phyloP scores from a whole-genome alignment of 2,113 vertebrate species.

The Xenopus tropicalis region DNA sequence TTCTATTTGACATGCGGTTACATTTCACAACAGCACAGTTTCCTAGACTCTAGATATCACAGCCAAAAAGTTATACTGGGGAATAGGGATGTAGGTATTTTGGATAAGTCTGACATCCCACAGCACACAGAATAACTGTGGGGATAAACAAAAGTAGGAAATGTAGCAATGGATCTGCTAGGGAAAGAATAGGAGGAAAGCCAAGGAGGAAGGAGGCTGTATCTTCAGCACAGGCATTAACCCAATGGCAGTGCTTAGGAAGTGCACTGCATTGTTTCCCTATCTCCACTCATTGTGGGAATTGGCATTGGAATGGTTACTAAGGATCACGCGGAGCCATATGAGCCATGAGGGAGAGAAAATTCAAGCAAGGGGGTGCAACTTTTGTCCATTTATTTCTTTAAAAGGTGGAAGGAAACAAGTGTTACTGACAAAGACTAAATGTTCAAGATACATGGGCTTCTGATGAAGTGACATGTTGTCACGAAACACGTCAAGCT shows the following conservation, averaged over 20 bases:
- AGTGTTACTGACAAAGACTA: no score
- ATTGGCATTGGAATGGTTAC: no score
- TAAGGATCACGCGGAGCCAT: no score
- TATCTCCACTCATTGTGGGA: no score
- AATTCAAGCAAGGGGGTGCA: no score
- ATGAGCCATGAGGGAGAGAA: no score
- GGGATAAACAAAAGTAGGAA: conserved; percentile 35
- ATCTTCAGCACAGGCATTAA: conserved; percentile 22
- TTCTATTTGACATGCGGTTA: no score
- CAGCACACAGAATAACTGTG: neutral
- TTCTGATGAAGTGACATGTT: no score
- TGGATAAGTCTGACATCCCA: neutral
- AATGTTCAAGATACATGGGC: no score
- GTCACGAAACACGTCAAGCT: no score
- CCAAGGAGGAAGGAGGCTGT: conserved; percentile 28
- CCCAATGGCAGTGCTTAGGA: neutral
- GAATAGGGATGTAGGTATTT: neutral
- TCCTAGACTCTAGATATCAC: conserved; percentile 24
- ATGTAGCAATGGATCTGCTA: conserved; percentile 17
- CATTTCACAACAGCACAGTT: neutral
- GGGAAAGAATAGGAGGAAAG: conserved; percentile 38
- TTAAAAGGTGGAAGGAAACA: no score
- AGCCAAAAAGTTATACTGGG: neutral
- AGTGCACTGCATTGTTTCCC: neutral
- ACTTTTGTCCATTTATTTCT: no score